These are phyloP conservation scores for Helostoma temminkii DNA, from an alignment of 2,797 vertebrate species.

Conservation along the genomic window DNA sequence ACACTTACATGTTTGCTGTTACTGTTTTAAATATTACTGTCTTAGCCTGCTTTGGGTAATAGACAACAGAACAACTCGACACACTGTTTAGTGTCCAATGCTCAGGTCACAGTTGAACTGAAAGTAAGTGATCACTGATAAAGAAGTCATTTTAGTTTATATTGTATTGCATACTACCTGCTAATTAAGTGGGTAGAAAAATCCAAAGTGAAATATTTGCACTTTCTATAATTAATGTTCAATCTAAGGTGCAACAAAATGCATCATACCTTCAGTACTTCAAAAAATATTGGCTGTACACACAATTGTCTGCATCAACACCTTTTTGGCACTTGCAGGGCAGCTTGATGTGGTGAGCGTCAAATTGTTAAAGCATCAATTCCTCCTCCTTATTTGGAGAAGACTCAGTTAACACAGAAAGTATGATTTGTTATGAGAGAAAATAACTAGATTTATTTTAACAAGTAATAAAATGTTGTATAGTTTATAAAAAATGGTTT, in stretches of 20 bases:
- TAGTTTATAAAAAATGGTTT: background rate
- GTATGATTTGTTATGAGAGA: slow-evolving; percentile 17
- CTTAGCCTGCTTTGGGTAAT: background rate
- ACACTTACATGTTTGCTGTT: slow-evolving; percentile 33
- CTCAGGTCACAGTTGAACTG: background rate
- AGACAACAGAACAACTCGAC: slow-evolving; percentile 12
- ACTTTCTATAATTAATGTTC: slow-evolving; percentile 37
- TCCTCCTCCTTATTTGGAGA: slow-evolving; percentile 29
- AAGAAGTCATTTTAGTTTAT: too few species aligned
- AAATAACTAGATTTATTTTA: slow-evolving; percentile 1
- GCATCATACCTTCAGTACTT: background rate
- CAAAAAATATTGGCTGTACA: slow-evolving; percentile 10
- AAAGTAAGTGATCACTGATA: background rate
- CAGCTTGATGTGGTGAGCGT: slow-evolving; percentile 33
- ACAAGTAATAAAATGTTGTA: slow-evolving; percentile 16
- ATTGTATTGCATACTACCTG: background rate
- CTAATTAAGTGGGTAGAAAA: slow-evolving; percentile 20
- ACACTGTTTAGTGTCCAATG: background rate
- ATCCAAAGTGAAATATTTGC: slow-evolving; percentile 24
- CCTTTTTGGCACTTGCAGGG: slow-evolving; percentile 21
- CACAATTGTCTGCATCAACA: slow-evolving; percentile 23
- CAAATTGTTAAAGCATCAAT: slow-evolving; percentile 52
- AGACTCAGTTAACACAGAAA: background rate
- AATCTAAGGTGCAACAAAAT: slow-evolving; percentile 15
- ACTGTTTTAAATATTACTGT: slow-evolving; percentile 17